Conservation (phyloP, 2,888 invertebrate genomes). For the Abrostola triplasia region DNA sequence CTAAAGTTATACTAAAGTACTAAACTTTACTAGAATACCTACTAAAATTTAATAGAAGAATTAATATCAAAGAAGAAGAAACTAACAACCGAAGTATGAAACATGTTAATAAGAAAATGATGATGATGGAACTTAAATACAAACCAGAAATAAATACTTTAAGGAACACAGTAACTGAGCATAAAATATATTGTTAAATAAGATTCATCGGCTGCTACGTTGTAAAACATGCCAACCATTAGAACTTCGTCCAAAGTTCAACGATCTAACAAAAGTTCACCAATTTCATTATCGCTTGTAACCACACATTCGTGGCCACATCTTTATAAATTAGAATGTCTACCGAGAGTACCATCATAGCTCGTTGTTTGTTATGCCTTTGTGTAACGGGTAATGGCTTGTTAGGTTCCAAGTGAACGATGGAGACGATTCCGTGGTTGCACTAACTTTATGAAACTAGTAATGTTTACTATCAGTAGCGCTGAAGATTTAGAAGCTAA, state of each 20-base stretch:
- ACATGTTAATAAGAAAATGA: no score
- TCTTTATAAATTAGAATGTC: slow-evolving; percentile 58
- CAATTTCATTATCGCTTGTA: background rate
- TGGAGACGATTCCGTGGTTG: slow-evolving; percentile 19
- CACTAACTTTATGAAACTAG: slow-evolving; percentile 5
- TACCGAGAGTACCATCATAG: slow-evolving; percentile 52
- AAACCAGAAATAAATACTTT: no score
- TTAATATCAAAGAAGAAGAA: no score
- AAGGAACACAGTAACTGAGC: background rate
- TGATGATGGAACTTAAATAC: no score
- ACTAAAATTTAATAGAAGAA: no score
- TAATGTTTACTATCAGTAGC: background rate
- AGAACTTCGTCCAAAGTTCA: background rate
- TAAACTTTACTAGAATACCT: no score
- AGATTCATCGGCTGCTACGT: background rate
- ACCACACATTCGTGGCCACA: slow-evolving; percentile 21
- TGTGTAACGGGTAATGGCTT: slow-evolving; percentile 55
- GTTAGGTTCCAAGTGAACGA: slow-evolving; percentile 49
- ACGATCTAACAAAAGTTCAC: background rate
- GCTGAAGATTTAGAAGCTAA: background rate
- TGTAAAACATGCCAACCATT: background rate
- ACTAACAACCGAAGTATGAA: no score
- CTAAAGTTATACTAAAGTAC: no score
- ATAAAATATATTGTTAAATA: background rate
- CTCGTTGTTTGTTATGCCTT: slow-evolving; percentile 58